Base-by-base conservation (phyloP, 2,113 vertebrate genomes). In the Tricholaema leucomelas region DNA sequence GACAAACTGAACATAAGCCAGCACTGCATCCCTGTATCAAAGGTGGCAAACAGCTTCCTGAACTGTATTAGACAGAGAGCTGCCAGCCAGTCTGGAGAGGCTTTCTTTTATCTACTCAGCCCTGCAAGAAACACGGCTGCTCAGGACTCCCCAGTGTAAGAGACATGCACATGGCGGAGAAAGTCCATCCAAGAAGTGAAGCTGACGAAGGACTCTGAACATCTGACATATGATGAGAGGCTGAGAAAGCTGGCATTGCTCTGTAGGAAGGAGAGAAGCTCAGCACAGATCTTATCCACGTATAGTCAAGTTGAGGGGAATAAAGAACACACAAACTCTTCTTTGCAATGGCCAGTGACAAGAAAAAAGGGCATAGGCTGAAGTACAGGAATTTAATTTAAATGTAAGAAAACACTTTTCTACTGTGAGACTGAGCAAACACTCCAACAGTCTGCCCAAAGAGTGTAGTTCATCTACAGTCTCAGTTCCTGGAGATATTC, bases 341-440 rank as follows among this genome's bases (percentile, higher is more conserved):
- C 5, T 21, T 18, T 61, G 44, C 66, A 54, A 23, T 17, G 59
- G 10, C 46, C 33, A 50, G 7, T 38, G 31, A 24, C 27, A 50
- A 7, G 30, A 69, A 58, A 86, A 66, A 67, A 81, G 11, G 12
- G 38, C 8, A 0, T 1, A 30, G 69, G 28, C 0, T 63, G 56
- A 80, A 81, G 88, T 11, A 60, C 8, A 84, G 46, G 17, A 86
- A 79, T 60, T 42, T 15, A 6, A 46, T 7, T 82, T 55, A 50
- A 79, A 44, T 10, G 3, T 3, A 75, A 52, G 7, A 56, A 9
- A 50, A 88, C 36, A 19, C 4, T 52, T 21, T 50, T 71, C 35
- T 64, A 17, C 33, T 54, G 8, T 46, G n/a, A 84, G 23, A 11
- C 13, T 6, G 3, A 23, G 72, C 74, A 81, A 75, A 78, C 13